Base-by-base conservation (phyloP, 1,140 invertebrate genomes). In the Pseudomyrmex gracilis region DNA sequence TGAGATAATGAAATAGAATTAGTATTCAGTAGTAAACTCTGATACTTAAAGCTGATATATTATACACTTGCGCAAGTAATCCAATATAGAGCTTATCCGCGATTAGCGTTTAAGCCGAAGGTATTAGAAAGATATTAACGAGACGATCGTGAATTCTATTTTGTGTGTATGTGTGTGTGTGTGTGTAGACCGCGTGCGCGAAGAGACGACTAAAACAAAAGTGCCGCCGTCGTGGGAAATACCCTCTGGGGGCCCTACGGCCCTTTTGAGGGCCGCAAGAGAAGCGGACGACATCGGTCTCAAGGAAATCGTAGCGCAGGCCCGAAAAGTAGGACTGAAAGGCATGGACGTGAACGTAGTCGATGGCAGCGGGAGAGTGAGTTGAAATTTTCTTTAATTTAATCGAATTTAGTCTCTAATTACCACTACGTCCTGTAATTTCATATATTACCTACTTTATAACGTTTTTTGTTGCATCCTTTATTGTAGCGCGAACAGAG, bases 281-380 rank as follows among this genome's bases (percentile, higher is more conserved):
- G 93, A 94, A 71, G 93, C 90, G 9, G 93, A 94, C 80, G 93
- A 94, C 45, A 83, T 89, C 0, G 73, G 89, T 17, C 73, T 94
- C 24, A 90, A 87, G 13, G 89, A 90, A 49, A 90, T 94, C 7
- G 85, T 94, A 20, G 74, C 84, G 0, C 89, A 89, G 2, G 89
- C 90, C 1, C 85, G 90, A 43, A 91, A 90, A 63, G 85, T 90
- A 10, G 91, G 90, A 49, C 61, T 91, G 8, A 86, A 86, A 0
- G 80, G 90, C 15, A 84, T 92, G 64, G 93, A 94, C 61, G 87
- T 94, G n/a, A 94, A 95, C 80, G 84, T 93, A 47, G 85, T 86
- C 8, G 94, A 95, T 60, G 85, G 87, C 60, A 94, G 93, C 83
- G 94, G 94, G 64, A 90, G 94, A 85, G 94, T 95, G 73, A 94